These are phyloP conservation scores for Agrotis exclamationis DNA, from an alignment of 2,888 invertebrate genomes.

Conservation along the genomic window DNA sequence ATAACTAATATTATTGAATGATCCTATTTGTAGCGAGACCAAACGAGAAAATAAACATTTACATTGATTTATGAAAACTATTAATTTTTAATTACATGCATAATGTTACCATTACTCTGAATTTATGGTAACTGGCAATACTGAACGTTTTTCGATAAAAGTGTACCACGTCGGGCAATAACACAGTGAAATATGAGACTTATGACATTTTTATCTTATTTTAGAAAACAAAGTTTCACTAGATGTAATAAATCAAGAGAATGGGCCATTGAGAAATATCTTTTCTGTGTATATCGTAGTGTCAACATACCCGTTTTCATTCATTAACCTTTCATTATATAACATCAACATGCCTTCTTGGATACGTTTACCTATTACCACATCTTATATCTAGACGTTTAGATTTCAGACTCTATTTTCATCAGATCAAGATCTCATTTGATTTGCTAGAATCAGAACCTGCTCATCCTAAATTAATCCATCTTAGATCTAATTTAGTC, in stretches of 20 bases:
- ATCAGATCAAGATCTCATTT: conserved; percentile 6
- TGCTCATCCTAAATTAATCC: conserved; percentile 17
- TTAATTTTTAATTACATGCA: conserved; percentile 76
- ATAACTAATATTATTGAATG: conserved; percentile 70
- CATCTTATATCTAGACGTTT: too few relatives aligned
- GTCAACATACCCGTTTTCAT: conserved; percentile 56
- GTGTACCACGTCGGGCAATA: conserved; percentile 67
- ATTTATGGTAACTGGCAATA: conserved; percentile 63
- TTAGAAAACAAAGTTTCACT: conserved; percentile 60
- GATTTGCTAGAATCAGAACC: conserved; percentile 14
- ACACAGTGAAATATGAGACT: conserved; percentile 68
- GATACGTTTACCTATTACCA: not conserved
- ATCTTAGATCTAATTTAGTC: conserved; percentile 18
- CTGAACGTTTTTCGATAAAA: conserved; percentile 66
- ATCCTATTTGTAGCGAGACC: conserved; percentile 68
- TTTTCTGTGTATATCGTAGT: conserved; percentile 35
- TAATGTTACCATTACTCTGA: conserved; percentile 67
- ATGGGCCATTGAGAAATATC: conserved; percentile 56
- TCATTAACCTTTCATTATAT: conserved; percentile 52
- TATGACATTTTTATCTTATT: conserved; percentile 67
- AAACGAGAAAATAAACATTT: conserved; percentile 66
- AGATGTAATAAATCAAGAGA: conserved; percentile 62
- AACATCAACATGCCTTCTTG: conserved; percentile 8
- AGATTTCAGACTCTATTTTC: conserved; percentile 2
- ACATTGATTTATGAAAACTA: conserved; percentile 76